phyloP scores from a whole-genome alignment of 1,140 invertebrate genomes.

The Heliconius melpomene region DNA sequence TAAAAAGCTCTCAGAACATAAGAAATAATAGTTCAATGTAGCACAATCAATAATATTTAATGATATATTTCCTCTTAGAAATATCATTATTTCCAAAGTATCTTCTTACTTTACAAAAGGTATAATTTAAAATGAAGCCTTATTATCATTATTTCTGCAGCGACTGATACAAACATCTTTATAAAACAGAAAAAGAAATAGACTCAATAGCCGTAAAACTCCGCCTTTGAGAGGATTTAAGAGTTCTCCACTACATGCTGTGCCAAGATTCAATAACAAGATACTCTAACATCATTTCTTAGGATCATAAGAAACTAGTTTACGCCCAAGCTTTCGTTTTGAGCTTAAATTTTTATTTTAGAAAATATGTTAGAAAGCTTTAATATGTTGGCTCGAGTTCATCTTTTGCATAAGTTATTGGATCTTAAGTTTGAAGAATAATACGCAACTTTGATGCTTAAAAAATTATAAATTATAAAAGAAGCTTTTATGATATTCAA shows the following conservation, averaged over 20 bases:
- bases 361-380: background rate
- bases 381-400: background rate
- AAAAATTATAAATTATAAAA: background rate
- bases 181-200: slow-evolving; percentile 10
- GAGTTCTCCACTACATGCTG: background rate
- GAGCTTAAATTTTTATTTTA: background rate
- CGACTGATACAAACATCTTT: slow-evolving; percentile 5
- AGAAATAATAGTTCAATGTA: too few relatives aligned
- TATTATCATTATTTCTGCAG: background rate
- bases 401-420: background rate
- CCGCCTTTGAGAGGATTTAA: slow-evolving; percentile 12
- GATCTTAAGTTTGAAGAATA: background rate
- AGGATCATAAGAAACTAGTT: slow-evolving; percentile 6
- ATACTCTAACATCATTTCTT: slow-evolving; percentile 12
- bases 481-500: background rate
- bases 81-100: slow-evolving; percentile 5
- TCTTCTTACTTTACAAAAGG: background rate
- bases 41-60: too few relatives aligned
- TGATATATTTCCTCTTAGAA: background rate
- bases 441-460: background rate
- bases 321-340: background rate
- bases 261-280: slow-evolving; percentile 8
- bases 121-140: slow-evolving; percentile 1
- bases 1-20: too few relatives aligned
- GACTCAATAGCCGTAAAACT: slow-evolving; percentile 3